Evolutionary conservation across 92 coral and sea anemone genomes (phyloP).

Genomic region (Porites lobata): DNA sequence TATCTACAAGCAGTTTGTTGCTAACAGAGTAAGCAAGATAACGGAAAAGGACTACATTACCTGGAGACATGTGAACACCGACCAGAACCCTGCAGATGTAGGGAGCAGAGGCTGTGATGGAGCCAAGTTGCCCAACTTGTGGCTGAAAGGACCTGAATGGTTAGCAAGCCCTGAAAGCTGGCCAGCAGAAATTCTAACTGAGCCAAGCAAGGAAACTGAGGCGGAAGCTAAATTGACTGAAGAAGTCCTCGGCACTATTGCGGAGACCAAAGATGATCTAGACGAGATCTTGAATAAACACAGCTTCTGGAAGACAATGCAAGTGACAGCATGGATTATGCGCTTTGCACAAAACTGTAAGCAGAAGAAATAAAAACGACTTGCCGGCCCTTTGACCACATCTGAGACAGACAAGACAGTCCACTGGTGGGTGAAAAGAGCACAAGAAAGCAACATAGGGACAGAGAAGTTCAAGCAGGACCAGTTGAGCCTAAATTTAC

Average conservation of each 20-base stretch:
- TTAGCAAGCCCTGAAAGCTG: slow-evolving; percentile 9
- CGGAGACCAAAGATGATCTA: slow-evolving; percentile 41
- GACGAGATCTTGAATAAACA: slow-evolving; percentile 31
- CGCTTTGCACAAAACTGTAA: slow-evolving; percentile 49
- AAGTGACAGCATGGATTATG: slow-evolving; percentile 60
- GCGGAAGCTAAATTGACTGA: slow-evolving; percentile 52
- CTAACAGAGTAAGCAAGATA: slow-evolving; percentile 67
- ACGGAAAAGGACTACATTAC: slow-evolving; percentile 30
- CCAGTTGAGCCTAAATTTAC: slow-evolving; percentile 27
- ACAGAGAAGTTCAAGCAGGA: slow-evolving; percentile 55
- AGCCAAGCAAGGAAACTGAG: slow-evolving; percentile 52
- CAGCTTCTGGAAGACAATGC: slow-evolving; percentile 51
- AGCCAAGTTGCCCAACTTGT: slow-evolving; percentile 7
- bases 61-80: slow-evolving; percentile 56
- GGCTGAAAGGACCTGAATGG: slow-evolving; percentile 51
- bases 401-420: slow-evolving; percentile 54
- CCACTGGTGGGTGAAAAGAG: slow-evolving; percentile 51
- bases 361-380: slow-evolving; percentile 14
- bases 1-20: slow-evolving; percentile 56
- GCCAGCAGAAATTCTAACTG: slow-evolving; percentile 26
- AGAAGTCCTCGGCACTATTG: slow-evolving; percentile 48
- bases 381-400: slow-evolving; percentile 63
- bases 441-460: slow-evolving; percentile 23
- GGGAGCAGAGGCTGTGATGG: not conserved
- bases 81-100: slow-evolving; percentile 55